A percentile compares a stretch with the other conserved stretches of the same genome.
Evolutionary conservation across 2,113 vertebrate genomes (phyloP).

Genomic region (Etheostoma cragini): DNA sequence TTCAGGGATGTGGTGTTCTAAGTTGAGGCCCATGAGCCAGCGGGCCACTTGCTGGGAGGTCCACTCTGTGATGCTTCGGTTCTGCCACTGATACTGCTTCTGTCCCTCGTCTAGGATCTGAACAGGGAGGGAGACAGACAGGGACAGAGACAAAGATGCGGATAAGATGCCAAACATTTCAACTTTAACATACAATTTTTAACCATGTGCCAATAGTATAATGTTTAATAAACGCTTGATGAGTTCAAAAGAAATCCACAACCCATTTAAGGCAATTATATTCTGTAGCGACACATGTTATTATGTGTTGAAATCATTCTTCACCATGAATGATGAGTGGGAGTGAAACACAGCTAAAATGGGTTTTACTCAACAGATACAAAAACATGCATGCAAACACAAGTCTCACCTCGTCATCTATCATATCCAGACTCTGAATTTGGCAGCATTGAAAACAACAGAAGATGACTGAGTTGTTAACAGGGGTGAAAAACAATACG

Average conservation of each 20-base stretch:
- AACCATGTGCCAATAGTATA: not conserved
- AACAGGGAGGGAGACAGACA: not conserved
- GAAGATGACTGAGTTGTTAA: constrained; percentile 83
- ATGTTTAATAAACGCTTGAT: not conserved
- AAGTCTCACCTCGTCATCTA: constrained; percentile 97
- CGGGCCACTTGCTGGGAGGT: constrained; percentile 91
- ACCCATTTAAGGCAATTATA: not conserved
- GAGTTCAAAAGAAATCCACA: constrained; percentile 3
- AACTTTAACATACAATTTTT: not conserved
- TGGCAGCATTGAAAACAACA: constrained; percentile 86
- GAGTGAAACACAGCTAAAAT: constrained; percentile 29
- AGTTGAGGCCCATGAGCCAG: constrained; percentile 92
- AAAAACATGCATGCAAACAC: constrained; percentile 19
- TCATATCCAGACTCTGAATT: constrained; percentile 98
- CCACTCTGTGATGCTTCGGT: constrained; percentile 90
- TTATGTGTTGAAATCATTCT: constrained; percentile 1
- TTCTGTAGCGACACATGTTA: not conserved
- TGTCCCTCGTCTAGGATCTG: constrained; percentile 93
- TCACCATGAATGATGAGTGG: not conserved
- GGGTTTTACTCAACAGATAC: constrained; percentile 9
- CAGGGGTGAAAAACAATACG: constrained; percentile 27
- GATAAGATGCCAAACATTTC: not conserved
- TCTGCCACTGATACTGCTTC: constrained; percentile 89
- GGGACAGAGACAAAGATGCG: not conserved
- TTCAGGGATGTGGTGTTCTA: constrained; percentile 92